Evolutionary conservation across 2,797 vertebrate species (phyloP).

Genomic region (Enteromius anoplus): DNA sequence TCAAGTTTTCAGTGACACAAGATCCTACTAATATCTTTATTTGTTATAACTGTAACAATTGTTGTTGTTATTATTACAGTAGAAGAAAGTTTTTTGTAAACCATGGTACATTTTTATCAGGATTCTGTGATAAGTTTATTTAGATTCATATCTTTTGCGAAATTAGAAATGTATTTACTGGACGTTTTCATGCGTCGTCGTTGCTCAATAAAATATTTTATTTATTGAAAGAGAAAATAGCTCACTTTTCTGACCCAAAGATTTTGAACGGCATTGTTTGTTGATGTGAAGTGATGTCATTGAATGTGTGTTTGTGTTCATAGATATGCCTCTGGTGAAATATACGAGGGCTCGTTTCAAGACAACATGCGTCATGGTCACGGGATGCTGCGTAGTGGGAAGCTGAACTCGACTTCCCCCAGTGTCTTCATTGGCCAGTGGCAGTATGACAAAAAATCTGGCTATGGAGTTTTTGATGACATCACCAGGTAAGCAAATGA

Average conservation of each 20-base stretch:
- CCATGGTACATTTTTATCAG: not conserved
- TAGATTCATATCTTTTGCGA: not conserved
- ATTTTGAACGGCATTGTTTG: not conserved
- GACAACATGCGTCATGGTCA: constrained; percentile 94
- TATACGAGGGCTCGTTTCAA: constrained; percentile 95
- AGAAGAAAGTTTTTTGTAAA: not conserved
- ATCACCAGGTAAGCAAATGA: constrained; percentile 88
- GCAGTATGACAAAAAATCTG: constrained; percentile 92
- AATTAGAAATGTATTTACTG: not conserved
- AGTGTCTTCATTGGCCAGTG: constrained; percentile 98
- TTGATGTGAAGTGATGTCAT: not conserved
- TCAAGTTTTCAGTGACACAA: not conserved
- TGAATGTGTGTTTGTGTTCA: not conserved
- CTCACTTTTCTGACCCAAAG: not conserved
- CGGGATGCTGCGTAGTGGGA: constrained; percentile 91
- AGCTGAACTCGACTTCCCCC: constrained; percentile 91
- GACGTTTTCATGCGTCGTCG: not conserved
- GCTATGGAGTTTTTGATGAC: constrained; percentile 96
- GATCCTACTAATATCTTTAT: not conserved
- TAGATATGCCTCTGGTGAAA: constrained; percentile 92
- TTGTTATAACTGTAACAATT: not conserved
- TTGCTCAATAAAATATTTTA: not conserved
- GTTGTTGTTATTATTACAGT: not conserved
- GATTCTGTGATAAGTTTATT: not conserved
- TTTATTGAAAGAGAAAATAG: not conserved